phyloP scores from a whole-genome alignment of 2,797 vertebrate species.

The Delichon dasypus region DNA sequence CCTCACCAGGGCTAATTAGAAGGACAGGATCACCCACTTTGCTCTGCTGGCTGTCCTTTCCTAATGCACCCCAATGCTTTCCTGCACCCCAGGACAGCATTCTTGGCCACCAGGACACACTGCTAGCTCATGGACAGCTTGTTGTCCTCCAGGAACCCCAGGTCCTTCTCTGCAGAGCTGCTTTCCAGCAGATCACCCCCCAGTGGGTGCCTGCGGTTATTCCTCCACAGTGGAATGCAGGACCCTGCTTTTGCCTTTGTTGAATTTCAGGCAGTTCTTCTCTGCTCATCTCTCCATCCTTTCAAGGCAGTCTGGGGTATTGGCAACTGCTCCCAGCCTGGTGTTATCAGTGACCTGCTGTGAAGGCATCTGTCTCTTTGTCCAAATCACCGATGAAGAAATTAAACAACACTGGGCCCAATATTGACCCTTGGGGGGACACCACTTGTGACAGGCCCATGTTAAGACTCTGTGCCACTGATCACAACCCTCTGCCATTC shows the following conservation, averaged over 20 bases:
- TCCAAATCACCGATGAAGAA: neutral
- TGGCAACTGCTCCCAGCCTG: neutral
- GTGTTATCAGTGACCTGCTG: neutral
- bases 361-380: neutral
- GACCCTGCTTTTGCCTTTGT: neutral
- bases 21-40: neutral
- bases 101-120: neutral
- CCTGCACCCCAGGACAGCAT: no score
- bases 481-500: neutral
- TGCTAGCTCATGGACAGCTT: neutral
- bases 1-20: neutral
- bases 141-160: neutral
- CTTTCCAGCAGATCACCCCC: neutral
- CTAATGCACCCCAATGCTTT: no score
- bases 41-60: rapidly evolving
- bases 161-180: neutral
- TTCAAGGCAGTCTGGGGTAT: neutral
- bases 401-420: neutral
- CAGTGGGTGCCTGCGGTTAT: neutral
- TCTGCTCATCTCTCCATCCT: neutral
- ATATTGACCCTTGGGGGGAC: neutral
- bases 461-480: neutral
- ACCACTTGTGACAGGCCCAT: neutral
- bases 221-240: neutral
- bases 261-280: neutral